These are phyloP conservation scores for Penaeus chinensis DNA, from an alignment of 1,140 invertebrate species.

Conservation along the genomic window DNA sequence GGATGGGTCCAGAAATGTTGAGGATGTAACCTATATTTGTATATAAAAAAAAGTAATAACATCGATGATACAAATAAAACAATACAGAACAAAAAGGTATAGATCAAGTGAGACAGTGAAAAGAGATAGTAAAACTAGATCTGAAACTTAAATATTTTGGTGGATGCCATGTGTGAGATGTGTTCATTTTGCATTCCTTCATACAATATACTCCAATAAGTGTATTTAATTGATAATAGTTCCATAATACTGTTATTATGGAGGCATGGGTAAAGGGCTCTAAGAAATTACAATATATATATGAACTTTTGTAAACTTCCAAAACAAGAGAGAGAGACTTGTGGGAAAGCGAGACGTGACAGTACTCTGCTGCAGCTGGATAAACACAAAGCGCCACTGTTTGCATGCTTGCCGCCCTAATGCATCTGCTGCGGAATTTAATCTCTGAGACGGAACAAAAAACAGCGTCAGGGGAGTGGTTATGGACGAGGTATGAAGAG, in stretches of 20 bases:
- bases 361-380: constrained; percentile 11
- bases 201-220: not conserved
- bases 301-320: constrained; percentile 21
- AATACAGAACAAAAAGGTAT: not conserved
- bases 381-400: constrained; percentile 26
- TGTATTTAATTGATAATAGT: constrained; percentile 2
- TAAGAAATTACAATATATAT: constrained; percentile 32
- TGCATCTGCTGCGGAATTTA: constrained; percentile 25
- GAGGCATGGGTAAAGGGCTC: constrained; percentile 2
- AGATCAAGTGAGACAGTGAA: not conserved
- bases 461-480: not conserved
- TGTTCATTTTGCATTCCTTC: constrained; percentile 3
- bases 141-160: too few relatives aligned
- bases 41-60: not conserved
- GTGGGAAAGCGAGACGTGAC: constrained; percentile 22
- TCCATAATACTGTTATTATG: not conserved
- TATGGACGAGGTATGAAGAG: constrained; percentile 39
- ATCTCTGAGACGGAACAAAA: not conserved
- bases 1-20: constrained; percentile 37
- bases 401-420: constrained; percentile 23
- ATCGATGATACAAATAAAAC: constrained; percentile 9
- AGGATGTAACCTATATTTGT: not conserved
- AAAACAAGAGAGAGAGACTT: not conserved
- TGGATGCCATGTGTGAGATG: not conserved
- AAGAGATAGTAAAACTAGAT: not conserved